phyloP scores from a whole-genome alignment of 2,888 invertebrate species.

The Coelopa pilipes region DNA sequence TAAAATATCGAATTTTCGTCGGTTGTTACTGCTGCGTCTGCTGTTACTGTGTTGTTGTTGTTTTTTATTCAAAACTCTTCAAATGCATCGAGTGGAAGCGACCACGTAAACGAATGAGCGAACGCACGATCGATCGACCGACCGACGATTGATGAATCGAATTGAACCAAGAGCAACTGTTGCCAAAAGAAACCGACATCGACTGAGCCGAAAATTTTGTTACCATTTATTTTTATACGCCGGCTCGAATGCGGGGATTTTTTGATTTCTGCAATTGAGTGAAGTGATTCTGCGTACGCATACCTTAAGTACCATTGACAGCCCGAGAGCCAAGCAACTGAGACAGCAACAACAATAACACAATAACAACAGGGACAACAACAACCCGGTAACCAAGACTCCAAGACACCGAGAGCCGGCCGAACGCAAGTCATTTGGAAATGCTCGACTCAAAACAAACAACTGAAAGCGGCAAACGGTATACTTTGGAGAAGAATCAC shows the following conservation, averaged over 20 bases:
- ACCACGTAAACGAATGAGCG: neutral
- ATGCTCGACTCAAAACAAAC: slow-evolving; percentile 12
- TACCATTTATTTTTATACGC: slow-evolving; percentile 46
- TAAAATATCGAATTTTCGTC: neutral
- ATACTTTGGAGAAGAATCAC: neutral
- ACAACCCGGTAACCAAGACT: no score
- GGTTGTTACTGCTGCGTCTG: no score
- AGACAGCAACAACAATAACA: no score
- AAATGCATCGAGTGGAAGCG: neutral
- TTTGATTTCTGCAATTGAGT: slow-evolving; percentile 23
- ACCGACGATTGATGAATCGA: no score
- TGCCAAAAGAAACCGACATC: slow-evolving; percentile 36
- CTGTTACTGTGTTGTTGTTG: no score
- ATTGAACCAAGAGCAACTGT: slow-evolving; percentile 1
- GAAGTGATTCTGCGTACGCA: slow-evolving; percentile 18
- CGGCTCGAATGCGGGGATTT: neutral
- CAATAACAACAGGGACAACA: no score
- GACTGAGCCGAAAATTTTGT: slow-evolving; percentile 42
- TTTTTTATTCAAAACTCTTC: neutral
- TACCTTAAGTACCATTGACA: slow-evolving; percentile 4
- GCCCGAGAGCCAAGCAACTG: neutral
- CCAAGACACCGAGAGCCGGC: no score
- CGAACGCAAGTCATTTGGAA: slow-evolving; percentile 20
- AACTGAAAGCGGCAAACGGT: slow-evolving; percentile 14
- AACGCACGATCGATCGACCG: no score